Evolutionary conservation across 2,888 invertebrate species (phyloP), one percentile per base, ranked within the genome.

Genomic region (Acleris sparsana): DNA sequence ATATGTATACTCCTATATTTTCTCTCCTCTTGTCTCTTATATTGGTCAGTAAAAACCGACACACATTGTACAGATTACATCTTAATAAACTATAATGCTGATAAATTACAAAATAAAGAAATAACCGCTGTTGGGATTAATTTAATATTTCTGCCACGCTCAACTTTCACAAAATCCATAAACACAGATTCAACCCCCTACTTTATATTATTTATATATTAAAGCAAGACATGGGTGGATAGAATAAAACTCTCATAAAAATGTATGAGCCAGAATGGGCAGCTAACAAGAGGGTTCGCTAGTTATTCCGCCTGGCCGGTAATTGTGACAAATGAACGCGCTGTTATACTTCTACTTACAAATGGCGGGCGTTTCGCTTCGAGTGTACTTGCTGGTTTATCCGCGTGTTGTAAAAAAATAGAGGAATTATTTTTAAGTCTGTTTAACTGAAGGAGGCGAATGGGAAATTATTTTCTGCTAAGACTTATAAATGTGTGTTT

Each of bases 301-400:
- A 86, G 91, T 92, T 92, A 92, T 92, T 92, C 92, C 92, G 89
- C 90, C 76, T 83, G 83, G 82, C 52, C 88, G 86, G 88, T 92
- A 89, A 92, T 91, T 88, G 85, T 90, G 91, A 92, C 84, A 90
- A 87, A 92, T 87, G 88, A 87, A 81, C 75, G 76, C 81, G 83
- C 80, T 78, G 80, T 82, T 83, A 85, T 75, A 75, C 33, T 33
- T 9, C 9, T 33, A 33, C 71, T 74, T 75, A 76, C 73, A 72
- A 76, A 72, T 70, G 69, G 73, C 51, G 58, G 9, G 43, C 46
- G 61, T 29, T 25, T 33, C 18, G 64, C 48, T 18, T 44, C 44
- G 33, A 53, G 13, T 62, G 53, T 22, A 57, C 18, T 43, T 13
- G 49, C 51, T 60, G 58, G 48, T 51, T 51, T 43, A 18, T 48